Conservation (phyloP, 2,888 invertebrate species). For the Caenorhabditis japonica region DNA sequence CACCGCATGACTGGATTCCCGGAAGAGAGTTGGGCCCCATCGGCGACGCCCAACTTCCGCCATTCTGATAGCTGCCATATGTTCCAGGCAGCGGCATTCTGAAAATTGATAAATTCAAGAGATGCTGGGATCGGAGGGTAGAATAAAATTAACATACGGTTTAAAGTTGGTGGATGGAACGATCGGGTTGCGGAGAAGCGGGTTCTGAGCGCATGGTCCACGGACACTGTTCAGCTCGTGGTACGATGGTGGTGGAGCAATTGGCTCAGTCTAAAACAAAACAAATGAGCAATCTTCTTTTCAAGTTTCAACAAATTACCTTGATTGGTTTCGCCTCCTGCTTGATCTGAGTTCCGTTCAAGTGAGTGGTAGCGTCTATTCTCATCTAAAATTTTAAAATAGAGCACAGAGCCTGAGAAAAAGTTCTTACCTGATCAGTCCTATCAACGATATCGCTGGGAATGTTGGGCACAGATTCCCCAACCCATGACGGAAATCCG, state of each 20-base stretch:
- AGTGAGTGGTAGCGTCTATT: conserved; percentile 47
- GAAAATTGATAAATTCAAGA: neutral
- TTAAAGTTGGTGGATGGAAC: conserved; percentile 47
- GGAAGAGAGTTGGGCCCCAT: conserved; percentile 14
- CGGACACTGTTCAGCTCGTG: conserved; percentile 72
- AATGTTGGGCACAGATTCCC: conserved; percentile 47
- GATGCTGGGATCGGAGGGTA: neutral
- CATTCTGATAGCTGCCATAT: conserved; percentile 21
- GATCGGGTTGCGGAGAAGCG: conserved; percentile 67
- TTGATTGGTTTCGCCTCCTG: conserved; percentile 56
- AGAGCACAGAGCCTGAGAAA: neutral
- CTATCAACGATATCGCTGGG: conserved; percentile 67
- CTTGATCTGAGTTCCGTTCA: conserved; percentile 46
- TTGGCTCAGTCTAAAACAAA: conserved; percentile 52
- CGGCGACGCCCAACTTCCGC: conserved; percentile 26
- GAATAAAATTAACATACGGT: conserved; percentile 30
- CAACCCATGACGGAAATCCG: conserved; percentile 72
- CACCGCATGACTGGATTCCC: conserved; percentile 59
- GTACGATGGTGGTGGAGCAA: conserved; percentile 67
- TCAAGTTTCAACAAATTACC: conserved; percentile 4
- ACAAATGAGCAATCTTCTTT: neutral
- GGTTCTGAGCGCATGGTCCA: conserved; percentile 68
- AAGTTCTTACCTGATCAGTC: conserved; percentile 61
- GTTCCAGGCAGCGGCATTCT: conserved; percentile 47
- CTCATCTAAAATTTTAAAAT: conserved; percentile 47